Evolutionary conservation across 2,113 vertebrate species (phyloP), one percentile per base, ranked within the genome.

Genomic region (Butastur rufipennis): DNA sequence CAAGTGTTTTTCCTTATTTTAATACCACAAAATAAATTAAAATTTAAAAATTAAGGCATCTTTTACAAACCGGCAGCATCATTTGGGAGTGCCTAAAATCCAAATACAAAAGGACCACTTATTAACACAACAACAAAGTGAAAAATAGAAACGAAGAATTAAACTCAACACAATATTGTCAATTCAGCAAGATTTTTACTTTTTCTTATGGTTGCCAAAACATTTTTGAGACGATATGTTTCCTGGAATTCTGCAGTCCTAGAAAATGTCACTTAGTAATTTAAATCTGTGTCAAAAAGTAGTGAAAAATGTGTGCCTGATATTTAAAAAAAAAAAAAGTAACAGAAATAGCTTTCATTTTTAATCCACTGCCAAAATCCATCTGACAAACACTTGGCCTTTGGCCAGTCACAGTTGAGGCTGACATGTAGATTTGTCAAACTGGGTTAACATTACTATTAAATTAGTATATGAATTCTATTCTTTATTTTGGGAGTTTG

Each of bases 261-360:
- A 65, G 4, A 67, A 95, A 95, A 93, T 55, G 18, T 10, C 74
- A 56, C 17, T 89, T 92, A 74, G 22, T 86, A 80, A 7, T 91
- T 93, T 61, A 31, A 78, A 58, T 80, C 38, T 84, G 31, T 73
- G 15, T 86, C 83, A 93, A 91, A 82, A 93, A 94, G 9, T 47
- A 83, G 22, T 73, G n/a, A 66, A 92, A 88, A 94, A 89, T 70
- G 71, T 80, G 85, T 61, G 17, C 68, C 75, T 50, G 86, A 31
- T 94, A 74, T 65, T 68, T 27, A 91, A 88, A 58, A 92, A 71
- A 23, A 81, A 71, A 23, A 81, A 70, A 23, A 71, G 43, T 90
- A 94, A 84, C 61, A 96, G 53, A 79, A 94, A 97, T 80, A 95
- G 48, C 92, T 96, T 96, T 91, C 21, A 67, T 62, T 96, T 98